These are phyloP conservation scores for Platynereis dumerilii DNA, from an alignment of 2,888 invertebrate species.

Conservation along the genomic window DNA sequence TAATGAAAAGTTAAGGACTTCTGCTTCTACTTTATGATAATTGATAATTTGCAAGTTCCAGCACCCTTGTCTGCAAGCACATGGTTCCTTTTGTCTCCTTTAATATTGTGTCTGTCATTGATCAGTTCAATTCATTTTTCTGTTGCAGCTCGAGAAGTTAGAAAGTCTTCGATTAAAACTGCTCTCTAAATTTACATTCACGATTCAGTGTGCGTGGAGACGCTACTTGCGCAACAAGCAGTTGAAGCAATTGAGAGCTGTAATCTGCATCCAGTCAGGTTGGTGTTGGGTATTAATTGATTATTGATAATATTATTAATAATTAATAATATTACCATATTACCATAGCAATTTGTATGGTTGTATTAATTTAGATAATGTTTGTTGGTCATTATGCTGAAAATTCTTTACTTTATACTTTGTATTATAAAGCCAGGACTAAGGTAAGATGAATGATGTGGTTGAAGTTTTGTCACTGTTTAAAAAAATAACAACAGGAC, in stretches of 20 bases:
- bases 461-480: no score
- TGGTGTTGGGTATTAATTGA: neutral
- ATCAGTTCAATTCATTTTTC: no score
- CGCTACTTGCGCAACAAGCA: slow-evolving; percentile 23
- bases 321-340: no score
- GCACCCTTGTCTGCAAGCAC: no score
- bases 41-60: no score
- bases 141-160: slow-evolving; percentile 44
- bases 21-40: no score
- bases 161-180: slow-evolving; percentile 40
- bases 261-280: slow-evolving; percentile 29
- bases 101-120: no score
- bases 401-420: neutral
- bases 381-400: neutral
- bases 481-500: neutral
- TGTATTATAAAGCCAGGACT: neutral
- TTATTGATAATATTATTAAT: neutral
- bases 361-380: neutral
- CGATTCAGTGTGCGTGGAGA: slow-evolving; percentile 44
- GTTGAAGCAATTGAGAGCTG: slow-evolving; percentile 21
- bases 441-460: no score
- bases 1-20: no score
- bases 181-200: slow-evolving; percentile 32
- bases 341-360: neutral
- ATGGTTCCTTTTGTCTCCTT: no score